Base-by-base conservation (phyloP, 1,140 invertebrate genomes). In the Akabosia matsudoensis region DNA sequence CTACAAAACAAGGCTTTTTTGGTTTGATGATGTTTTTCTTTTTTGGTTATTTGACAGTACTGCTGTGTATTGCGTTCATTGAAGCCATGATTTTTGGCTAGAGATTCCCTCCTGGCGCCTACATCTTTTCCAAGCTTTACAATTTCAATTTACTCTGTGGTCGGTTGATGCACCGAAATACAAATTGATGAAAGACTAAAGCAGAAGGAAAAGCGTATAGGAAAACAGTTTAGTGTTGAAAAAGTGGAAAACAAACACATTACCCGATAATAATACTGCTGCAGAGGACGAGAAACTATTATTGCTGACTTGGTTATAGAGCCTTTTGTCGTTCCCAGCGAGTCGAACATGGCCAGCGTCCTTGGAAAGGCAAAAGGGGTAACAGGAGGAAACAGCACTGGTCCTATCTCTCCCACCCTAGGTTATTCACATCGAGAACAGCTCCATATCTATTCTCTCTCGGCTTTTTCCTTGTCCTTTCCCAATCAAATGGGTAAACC, bases 91-190 rank as follows among this genome's bases (percentile, higher is more conserved):
- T 67, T 67, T 67, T 67, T 67, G 61, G 61, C 61, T 30, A 31
- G 54, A 24, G 30, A 67, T 30, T 67, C 61, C 61, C 30, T 67
- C 4, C 61, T 31, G 26, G 61, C 30, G 61, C 61, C 61, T 67
- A 10, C 61, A 14, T 30, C 61, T 67, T 67, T 67, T 30, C 30
- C 61, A 67, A 30, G n/a, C n/a, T 30, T 67, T 30, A 67, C 61
- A 67, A 28, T 67, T 67, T 67, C 61, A 67, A 67, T 67, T 67
- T 67, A 67, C 61, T 67, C 30, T 67, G 24, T 67, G 61, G 30
- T 30, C 28, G 61, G 61, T 31, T 31, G 61, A 67, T 67, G 61
- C 13, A 56, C 22, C 10, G 37, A 56, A 24, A 24, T 56, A 56
- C 24, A 56, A 56, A 56, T 24, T 56, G 54, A 56, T 56, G 54